phyloP scores from a whole-genome alignment of 2,113 vertebrate genomes.

The Glareola pratincola region DNA sequence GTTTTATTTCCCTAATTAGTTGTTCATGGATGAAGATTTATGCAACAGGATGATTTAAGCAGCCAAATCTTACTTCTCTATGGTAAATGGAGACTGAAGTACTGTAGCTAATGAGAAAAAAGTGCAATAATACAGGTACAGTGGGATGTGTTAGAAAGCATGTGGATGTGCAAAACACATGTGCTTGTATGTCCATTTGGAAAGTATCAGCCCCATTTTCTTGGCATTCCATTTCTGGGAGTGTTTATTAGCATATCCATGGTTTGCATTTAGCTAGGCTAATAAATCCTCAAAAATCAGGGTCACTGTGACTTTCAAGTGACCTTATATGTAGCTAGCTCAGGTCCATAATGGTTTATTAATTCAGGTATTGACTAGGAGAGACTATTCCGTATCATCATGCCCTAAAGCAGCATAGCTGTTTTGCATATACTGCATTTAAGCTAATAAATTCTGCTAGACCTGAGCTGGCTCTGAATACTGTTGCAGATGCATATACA shows the following conservation, averaged over 20 bases:
- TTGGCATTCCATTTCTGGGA: not conserved
- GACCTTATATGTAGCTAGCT: not conserved
- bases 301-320: not conserved
- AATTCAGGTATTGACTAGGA: not conserved
- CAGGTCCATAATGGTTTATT: not conserved
- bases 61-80: not conserved
- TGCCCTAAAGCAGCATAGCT: not conserved
- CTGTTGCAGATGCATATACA: not conserved
- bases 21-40: not conserved
- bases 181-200: not conserved
- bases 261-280: not conserved
- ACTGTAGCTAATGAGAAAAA: not conserved
- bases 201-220: not conserved
- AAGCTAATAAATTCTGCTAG: conserved; percentile 8
- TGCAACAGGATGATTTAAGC: not conserved
- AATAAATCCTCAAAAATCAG: not conserved
- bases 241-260: not conserved
- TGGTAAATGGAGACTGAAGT: not conserved
- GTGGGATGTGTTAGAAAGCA: not conserved
- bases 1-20: not conserved
- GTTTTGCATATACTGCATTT: not conserved
- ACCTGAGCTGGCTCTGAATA: not conserved
- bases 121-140: not conserved
- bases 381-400: not conserved
- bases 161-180: not conserved